Evolutionary conservation across 53 echinoderm and acorn worm species (phyloP).

Genomic region (Echinometra lucunter): DNA sequence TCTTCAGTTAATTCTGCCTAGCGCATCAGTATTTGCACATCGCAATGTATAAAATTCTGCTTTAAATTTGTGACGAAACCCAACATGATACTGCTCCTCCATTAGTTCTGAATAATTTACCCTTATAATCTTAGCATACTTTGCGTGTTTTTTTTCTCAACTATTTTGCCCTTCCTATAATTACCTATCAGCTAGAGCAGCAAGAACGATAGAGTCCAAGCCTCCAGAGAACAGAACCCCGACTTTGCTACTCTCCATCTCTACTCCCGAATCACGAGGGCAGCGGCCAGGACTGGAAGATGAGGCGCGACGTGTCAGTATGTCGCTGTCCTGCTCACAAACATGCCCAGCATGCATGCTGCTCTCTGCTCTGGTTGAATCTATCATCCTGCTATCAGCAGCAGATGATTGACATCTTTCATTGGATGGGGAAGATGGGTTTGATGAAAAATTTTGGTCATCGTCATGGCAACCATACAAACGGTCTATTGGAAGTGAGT

Average conservation of each 20-base stretch:
- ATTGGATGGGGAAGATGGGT: neutral
- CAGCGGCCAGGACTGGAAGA: slow-evolving; percentile 31
- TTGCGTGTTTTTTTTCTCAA: neutral
- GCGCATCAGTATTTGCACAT: neutral
- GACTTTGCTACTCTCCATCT: slow-evolving; percentile 64
- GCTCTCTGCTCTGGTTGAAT: neutral
- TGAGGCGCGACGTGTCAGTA: neutral
- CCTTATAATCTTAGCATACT: neutral
- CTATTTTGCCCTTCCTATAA: neutral
- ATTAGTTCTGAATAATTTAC: neutral
- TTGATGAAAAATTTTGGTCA: neutral
- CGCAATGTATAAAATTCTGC: neutral
- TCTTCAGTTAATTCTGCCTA: neutral
- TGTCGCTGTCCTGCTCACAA: neutral
- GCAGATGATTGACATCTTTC: slow-evolving; percentile 14
- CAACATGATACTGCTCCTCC: neutral
- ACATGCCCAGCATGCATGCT: neutral
- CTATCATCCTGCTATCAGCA: neutral
- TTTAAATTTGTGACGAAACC: too few relatives aligned
- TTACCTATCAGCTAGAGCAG: slow-evolving; percentile 91
- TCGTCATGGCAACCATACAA: slow-evolving; percentile 8
- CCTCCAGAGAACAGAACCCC: slow-evolving; percentile 97
- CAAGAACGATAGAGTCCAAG: slow-evolving; percentile 93
- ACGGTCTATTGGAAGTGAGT: too few relatives aligned
- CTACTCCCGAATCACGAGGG: slow-evolving; percentile 30